Evolutionary conservation across 2,888 invertebrate genomes (phyloP).

Genomic region (Spisula subtruncata): DNA sequence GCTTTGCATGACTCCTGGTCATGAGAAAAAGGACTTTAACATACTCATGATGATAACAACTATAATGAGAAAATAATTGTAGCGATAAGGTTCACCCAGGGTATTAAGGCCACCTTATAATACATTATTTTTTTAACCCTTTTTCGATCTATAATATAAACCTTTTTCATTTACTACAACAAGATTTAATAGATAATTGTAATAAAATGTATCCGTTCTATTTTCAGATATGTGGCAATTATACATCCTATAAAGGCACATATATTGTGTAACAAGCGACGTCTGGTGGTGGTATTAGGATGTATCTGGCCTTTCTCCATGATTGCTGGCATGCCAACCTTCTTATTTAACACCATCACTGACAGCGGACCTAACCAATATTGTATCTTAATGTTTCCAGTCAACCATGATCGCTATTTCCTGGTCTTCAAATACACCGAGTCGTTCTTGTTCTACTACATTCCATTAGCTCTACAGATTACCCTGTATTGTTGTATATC

Average conservation of each 20-base stretch:
- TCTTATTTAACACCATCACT: constrained; percentile 83
- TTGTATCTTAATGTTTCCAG: constrained; percentile 85
- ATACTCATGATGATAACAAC: no score
- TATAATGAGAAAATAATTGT: no score
- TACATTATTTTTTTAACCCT: no score
- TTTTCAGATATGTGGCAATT: constrained; percentile 88
- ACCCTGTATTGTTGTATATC: constrained; percentile 85
- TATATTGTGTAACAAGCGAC: constrained; percentile 86
- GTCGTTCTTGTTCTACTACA: constrained; percentile 86
- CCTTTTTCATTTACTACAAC: no score
- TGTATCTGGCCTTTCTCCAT: constrained; percentile 87
- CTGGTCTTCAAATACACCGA: constrained; percentile 86
- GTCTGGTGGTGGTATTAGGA: constrained; percentile 85
- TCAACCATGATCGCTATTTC: constrained; percentile 75
- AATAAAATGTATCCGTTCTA: neutral
- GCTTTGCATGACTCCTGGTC: no score
- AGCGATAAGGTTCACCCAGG: no score
- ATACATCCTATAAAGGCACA: constrained; percentile 88
- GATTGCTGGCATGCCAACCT: constrained; percentile 85
- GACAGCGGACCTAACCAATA: constrained; percentile 74
- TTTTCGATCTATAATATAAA: no score
- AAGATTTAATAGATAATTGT: no score
- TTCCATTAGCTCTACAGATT: constrained; percentile 86
- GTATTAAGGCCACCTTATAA: no score
- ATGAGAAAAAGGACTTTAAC: no score